These are phyloP conservation scores for Agrypnus murinus DNA, from an alignment of 2,888 invertebrate genomes.

Conservation along the genomic window DNA sequence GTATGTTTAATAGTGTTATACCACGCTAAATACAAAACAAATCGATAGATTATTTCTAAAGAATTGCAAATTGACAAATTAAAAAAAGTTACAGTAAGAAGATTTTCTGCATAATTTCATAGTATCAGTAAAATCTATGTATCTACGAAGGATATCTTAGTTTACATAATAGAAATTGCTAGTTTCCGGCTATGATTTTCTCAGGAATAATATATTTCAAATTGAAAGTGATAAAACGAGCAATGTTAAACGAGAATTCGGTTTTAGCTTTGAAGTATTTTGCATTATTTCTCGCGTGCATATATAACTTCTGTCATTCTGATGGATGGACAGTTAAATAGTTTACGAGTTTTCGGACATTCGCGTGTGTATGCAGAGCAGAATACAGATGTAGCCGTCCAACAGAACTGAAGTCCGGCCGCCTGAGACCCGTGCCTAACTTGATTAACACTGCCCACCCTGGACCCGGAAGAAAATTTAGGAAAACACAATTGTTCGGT, in stretches of 20 bases:
- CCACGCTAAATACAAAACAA: too few relatives aligned
- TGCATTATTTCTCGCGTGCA: slow-evolving; percentile 46
- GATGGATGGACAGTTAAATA: slow-evolving; percentile 62
- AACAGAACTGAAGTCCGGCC: slow-evolving; percentile 60
- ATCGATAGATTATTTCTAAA: too few relatives aligned
- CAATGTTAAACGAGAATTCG: background rate
- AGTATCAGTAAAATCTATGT: too few relatives aligned
- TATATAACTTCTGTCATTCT: slow-evolving; percentile 56
- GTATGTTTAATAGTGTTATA: too few relatives aligned
- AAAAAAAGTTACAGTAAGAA: too few relatives aligned
- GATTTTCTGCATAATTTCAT: too few relatives aligned
- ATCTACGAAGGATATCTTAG: too few relatives aligned
- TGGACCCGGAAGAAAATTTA: slow-evolving; percentile 58
- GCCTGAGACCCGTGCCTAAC: slow-evolving; percentile 61
- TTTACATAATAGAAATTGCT: too few relatives aligned
- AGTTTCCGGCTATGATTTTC: too few relatives aligned
- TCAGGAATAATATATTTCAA: too few relatives aligned
- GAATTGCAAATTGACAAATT: too few relatives aligned
- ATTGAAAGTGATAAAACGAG: too few relatives aligned
- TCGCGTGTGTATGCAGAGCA: slow-evolving; percentile 48
- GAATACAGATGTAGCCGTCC: slow-evolving; percentile 58
- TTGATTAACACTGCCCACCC: slow-evolving; percentile 60
- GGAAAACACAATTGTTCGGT: slow-evolving; percentile 42
- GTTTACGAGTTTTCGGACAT: slow-evolving; percentile 57
- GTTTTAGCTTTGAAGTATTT: slow-evolving; percentile 18